These are phyloP conservation scores for Sceliomorpha sp. DNA, from an alignment of 2,888 invertebrate species.

Conservation along the genomic window DNA sequence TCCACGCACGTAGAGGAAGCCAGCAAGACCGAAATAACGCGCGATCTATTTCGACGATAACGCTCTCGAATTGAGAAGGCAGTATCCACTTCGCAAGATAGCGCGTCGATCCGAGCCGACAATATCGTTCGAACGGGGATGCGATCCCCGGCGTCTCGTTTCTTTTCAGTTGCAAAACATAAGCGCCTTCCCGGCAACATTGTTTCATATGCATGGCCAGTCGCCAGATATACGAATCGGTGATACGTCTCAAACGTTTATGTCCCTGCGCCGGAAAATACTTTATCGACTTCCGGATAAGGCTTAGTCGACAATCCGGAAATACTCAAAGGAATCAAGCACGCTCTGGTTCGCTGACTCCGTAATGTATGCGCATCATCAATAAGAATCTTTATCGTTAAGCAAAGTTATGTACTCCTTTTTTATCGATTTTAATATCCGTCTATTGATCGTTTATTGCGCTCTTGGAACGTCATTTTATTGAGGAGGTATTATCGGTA, in stretches of 20 bases:
- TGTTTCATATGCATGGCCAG: conserved; percentile 52
- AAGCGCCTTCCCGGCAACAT: conserved; percentile 27
- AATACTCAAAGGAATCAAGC: conserved; percentile 48
- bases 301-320: conserved; percentile 49
- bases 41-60: conserved; percentile 57
- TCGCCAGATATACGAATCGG: conserved; percentile 33
- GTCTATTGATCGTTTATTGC: conserved; percentile 4
- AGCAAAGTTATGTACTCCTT: conserved; percentile 20
- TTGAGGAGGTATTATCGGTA: too few species aligned
- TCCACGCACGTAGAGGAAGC: neutral
- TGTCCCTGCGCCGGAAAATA: conserved; percentile 41
- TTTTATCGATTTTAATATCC: too few species aligned
- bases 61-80: conserved; percentile 19
- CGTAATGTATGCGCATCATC: conserved; percentile 40
- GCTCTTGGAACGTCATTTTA: conserved; percentile 1
- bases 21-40: conserved; percentile 22
- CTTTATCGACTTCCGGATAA: conserved; percentile 51
- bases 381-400: conserved; percentile 45
- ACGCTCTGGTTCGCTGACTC: conserved; percentile 37
- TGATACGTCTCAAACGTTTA: conserved; percentile 39
- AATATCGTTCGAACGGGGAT: too few species aligned
- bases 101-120: conserved; percentile 43
- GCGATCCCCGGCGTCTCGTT: conserved; percentile 24
- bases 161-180: conserved; percentile 13
- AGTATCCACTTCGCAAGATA: conserved; percentile 41